phyloP scores from a whole-genome alignment of 2,113 vertebrate genomes.

The Candoia aspera region DNA sequence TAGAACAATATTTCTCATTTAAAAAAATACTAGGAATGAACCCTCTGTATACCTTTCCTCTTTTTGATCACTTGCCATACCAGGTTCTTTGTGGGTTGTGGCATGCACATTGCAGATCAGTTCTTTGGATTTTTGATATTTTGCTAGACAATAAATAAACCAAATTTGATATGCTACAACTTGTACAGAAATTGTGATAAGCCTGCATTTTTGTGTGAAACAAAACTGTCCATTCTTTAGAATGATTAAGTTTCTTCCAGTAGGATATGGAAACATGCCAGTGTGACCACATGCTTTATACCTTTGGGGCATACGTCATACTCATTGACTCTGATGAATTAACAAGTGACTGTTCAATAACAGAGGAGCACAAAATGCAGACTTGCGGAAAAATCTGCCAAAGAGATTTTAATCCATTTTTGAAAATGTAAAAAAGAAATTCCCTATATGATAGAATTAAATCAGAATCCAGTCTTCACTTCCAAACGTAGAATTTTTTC shows the following conservation, averaged over 20 bases:
- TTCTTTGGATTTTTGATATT: neutral
- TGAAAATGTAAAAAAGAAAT: neutral
- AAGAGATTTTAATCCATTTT: neutral
- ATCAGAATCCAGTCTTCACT: neutral
- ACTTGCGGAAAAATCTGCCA: neutral
- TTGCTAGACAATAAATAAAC: neutral
- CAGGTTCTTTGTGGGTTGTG: neutral
- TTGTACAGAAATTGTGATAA: neutral
- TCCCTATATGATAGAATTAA: neutral
- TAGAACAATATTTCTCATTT: neutral
- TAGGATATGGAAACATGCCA: neutral
- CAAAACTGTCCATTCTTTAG: neutral
- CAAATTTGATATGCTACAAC: neutral
- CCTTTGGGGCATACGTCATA: neutral
- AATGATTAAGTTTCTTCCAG: neutral
- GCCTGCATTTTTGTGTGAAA: neutral
- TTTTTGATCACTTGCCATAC: neutral
- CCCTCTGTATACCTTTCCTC: neutral
- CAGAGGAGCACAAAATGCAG: neutral
- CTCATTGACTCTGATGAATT: neutral
- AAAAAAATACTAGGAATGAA: neutral
- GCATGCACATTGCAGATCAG: neutral
- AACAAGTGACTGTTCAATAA: neutral
- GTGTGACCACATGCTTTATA: neutral
- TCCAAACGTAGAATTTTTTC: neutral